Base-by-base conservation (phyloP, 2,888 invertebrate species). In the Ryuthela nishihirai region DNA sequence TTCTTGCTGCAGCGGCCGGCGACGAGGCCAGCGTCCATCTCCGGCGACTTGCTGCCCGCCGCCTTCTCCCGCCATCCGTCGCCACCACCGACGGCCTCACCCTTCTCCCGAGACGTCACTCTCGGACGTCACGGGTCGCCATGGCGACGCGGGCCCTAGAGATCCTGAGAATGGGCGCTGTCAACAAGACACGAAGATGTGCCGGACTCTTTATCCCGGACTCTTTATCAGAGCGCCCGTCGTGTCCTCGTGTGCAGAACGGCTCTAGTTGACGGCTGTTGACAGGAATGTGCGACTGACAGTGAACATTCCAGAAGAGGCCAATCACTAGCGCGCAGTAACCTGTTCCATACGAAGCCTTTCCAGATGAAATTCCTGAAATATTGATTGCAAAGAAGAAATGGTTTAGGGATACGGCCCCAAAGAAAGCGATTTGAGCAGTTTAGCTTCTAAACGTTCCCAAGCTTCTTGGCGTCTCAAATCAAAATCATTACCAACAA, bases 161-260 rank as follows among this genome's bases (percentile, higher is more conserved):
- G 7, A 35, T 42, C 23, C 43, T 17, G 3, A 56, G 35, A 23
- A n/a, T n/a, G 41, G 46, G 17, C 41, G 46, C 12, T 58, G 56
- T 26, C 46, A 50, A 17, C 50, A 58, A 15, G 50, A 50, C 24
- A n/a, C n/a, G n/a, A 58, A 58, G 25, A 38, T 58, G 46, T 58
- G 56, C 29, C 45, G 56, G 18, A 58, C 56, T 58, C n/a, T n/a
- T n/a, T n/a, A n/a, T n/a, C n/a, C 29, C 45, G 56, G 18, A 58
- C 56, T 58, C 20, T 58, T 5, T 58, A 58, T 35, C 46, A 58
- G 36, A 58, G 56, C 36, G 52, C 56, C 1, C 56, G 46, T 32
- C 50, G 52, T 36, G 56, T 58, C 7, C 50, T 58, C 36, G 50
- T 58, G 15, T 58, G 56, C 36, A 35, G 56, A 18, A 50, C 45